Conservation (phyloP, 2,888 invertebrate genomes). For the Xestoiulus laeticollis region DNA sequence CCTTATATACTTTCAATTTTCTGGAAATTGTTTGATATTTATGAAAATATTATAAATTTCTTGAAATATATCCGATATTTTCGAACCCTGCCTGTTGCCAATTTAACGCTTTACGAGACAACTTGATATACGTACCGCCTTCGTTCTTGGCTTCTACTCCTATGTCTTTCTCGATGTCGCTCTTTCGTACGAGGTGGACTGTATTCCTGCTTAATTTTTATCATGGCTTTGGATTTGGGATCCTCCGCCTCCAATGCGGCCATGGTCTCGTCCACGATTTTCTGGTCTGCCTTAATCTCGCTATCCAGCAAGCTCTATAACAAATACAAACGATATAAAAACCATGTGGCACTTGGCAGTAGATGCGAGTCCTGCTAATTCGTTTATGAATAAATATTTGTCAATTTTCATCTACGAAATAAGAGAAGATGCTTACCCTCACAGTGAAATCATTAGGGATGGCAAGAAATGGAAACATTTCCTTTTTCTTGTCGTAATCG, state of each 20-base stretch:
- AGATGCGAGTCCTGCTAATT: too few relatives aligned
- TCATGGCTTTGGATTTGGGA: conserved; percentile 64
- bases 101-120: too few relatives aligned
- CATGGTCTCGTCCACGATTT: conserved; percentile 82
- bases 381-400: too few relatives aligned
- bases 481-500: conserved; percentile 62
- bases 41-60: too few relatives aligned
- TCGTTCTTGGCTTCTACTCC: neutral
- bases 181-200: neutral
- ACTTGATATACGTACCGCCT: neutral
- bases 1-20: too few relatives aligned
- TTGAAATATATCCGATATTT: too few relatives aligned
- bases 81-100: too few relatives aligned
- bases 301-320: neutral
- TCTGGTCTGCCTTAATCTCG: conserved; percentile 60
- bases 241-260: conserved; percentile 85
- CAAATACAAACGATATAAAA: too few relatives aligned
- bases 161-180: neutral
- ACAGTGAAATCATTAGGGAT: conserved; percentile 66
- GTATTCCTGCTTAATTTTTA: neutral
- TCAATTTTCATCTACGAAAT: too few relatives aligned
- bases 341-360: too few relatives aligned
- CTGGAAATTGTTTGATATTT: too few relatives aligned
- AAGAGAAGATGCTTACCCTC: conserved; percentile 58
- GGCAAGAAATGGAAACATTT: conserved; percentile 64